These are phyloP conservation scores for Calephelis nemesis DNA, from an alignment of 1,140 invertebrate genomes.

Conservation along the genomic window DNA sequence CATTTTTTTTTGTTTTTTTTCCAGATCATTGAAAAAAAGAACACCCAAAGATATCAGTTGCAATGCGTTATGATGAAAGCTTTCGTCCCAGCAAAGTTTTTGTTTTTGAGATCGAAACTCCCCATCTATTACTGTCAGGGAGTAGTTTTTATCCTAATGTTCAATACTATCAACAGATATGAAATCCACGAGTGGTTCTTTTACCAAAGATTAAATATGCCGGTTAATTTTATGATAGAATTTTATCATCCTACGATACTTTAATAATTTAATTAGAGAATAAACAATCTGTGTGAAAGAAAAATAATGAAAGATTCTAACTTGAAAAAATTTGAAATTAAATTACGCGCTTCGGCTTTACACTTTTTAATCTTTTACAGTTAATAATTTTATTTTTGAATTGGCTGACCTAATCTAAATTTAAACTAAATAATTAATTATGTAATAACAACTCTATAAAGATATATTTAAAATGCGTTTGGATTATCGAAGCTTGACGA, in stretches of 20 bases:
- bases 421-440: no score
- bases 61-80: slow-evolving; percentile 50
- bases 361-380: no score
- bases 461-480: no score
- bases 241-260: slow-evolving; percentile 45
- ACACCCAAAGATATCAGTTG: slow-evolving; percentile 30
- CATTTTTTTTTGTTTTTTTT: slow-evolving; percentile 23
- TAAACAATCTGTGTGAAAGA: background rate
- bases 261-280: slow-evolving; percentile 18
- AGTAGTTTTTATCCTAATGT: slow-evolving; percentile 29
- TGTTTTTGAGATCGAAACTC: slow-evolving; percentile 41
- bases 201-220: slow-evolving; percentile 33
- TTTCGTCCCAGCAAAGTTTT: slow-evolving; percentile 38
- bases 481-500: no score
- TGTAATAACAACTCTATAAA: no score
- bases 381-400: no score
- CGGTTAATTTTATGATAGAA: slow-evolving; percentile 42
- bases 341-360: no score
- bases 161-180: slow-evolving; percentile 40
- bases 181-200: slow-evolving; percentile 53
- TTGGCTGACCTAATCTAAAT: no score
- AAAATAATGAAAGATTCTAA: no score
- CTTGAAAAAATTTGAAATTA: no score
- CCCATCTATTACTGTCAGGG: slow-evolving; percentile 59
- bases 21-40: slow-evolving; percentile 42